Evolutionary conservation across 1,140 invertebrate species (phyloP), one percentile per base, ranked within the genome.

Genomic region (Listronotus oregonensis): DNA sequence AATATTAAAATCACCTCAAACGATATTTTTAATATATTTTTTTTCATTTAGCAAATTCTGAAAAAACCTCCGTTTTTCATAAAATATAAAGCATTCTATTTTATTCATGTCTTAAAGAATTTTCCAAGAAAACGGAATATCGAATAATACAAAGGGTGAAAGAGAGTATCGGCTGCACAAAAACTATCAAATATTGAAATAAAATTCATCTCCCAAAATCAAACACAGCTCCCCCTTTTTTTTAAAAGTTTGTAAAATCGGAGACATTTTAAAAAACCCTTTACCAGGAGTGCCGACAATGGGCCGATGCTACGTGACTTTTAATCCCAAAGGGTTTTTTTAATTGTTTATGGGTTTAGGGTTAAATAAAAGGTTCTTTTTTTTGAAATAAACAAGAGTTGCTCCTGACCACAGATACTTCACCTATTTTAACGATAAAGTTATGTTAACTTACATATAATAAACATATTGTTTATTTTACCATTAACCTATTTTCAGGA

Each of bases 101-200:
- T 54, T 54, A 54, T 54, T 47, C 44, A 47, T 9, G 34, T 8
- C 34, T 34, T 34, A 37, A 37, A 37, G 7, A 37, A 37, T 37
- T 7, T 37, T 37, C 34, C 34, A 37, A 75, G 66, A 71, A 71
- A 72, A 63, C 62, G 63, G 65, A 50, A 59, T 67, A 68, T 67
- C 39, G 52, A 66, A 63, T 66, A 71, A 62, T 69, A 65, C 64
- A 54, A 39, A 57, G 62, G 65, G 62, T 66, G 52, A 66, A 60
- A 66, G 61, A 52, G 69, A 63, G 73, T 64, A 67, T 68, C 67
- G 64, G 43, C 67, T 61, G 73, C 71, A 71, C 67, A 73, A 70
- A 76, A 78, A 78, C 77, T 77, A 78, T 78, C 77, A 78, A 77
- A 78, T 78, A 78, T 78, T 76, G 77, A 78, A 78, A 78, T 78